Conservation (phyloP, 2,888 invertebrate genomes). For the Eulithis testata region DNA sequence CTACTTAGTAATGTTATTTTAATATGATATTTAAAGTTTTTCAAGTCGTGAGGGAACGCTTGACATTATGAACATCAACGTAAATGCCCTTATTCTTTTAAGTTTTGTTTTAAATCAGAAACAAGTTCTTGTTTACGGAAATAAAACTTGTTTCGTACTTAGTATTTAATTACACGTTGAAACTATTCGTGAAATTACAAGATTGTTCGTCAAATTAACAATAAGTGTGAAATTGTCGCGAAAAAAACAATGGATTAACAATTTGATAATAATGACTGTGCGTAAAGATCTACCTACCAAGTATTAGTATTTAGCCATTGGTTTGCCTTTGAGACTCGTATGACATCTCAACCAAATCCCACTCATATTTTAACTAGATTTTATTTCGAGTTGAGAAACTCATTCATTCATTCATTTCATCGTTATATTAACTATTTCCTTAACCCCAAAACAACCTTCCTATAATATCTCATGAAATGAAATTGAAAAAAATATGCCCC, state of each 20-base stretch:
- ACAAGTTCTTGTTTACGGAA: slow-evolving; percentile 35
- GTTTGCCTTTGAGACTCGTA: no score
- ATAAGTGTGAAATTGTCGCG: slow-evolving; percentile 20
- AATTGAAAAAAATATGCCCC: no score
- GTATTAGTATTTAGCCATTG: no score
- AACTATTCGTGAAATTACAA: background rate
- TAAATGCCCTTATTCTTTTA: slow-evolving; percentile 26
- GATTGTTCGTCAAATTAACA: slow-evolving; percentile 17
- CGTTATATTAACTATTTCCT: no score
- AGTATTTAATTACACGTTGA: slow-evolving; percentile 2
- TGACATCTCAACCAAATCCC: no score
- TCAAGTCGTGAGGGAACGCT: background rate
- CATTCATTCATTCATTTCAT: no score
- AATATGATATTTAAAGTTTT: background rate
- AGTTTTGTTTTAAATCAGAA: slow-evolving; percentile 27
- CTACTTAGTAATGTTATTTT: background rate
- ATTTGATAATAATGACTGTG: no score
- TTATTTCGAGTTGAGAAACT: no score
- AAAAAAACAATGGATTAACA: slow-evolving; percentile 15
- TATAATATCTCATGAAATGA: no score
- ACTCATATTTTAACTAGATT: no score
- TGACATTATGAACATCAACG: slow-evolving; percentile 19
- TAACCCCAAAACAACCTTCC: no score
- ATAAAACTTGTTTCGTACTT: slow-evolving; percentile 6
- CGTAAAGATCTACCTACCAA: no score